Conservation (phyloP, 2,888 invertebrate genomes). For the Chaitophorus viminalis region DNA sequence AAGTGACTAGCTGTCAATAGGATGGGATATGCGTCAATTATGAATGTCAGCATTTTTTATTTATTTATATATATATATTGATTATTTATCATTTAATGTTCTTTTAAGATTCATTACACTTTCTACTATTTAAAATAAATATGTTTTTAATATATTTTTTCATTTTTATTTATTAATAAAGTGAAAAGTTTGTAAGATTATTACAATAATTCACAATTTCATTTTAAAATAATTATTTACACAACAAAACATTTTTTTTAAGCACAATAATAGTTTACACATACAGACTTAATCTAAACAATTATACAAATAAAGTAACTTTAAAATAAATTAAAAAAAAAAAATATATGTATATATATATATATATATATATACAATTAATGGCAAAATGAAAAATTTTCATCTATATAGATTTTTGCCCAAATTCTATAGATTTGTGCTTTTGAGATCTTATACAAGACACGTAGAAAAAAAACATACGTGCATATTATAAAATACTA, state of each 20-base stretch:
- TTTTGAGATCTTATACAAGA: constrained; percentile 61
- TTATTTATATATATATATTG: no score
- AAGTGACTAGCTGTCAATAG: no score
- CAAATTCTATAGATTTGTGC: constrained; percentile 57
- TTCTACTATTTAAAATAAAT: neutral
- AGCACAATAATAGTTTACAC: constrained; percentile 58
- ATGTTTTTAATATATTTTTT: constrained; percentile 16
- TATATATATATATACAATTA: constrained; percentile 46
- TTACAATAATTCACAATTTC: constrained; percentile 58
- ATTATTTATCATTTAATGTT: no score
- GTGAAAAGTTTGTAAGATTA: constrained; percentile 47
- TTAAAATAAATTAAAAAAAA: constrained; percentile 53
- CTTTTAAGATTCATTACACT: no score
- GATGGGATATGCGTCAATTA: no score
- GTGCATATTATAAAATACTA: constrained; percentile 62
- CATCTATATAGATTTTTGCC: constrained; percentile 51
- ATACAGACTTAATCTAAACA: constrained; percentile 57
- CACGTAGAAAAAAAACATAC: constrained; percentile 59
- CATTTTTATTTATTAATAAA: constrained; percentile 27
- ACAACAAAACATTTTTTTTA: constrained; percentile 57
- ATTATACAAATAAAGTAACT: constrained; percentile 58
- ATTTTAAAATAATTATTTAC: constrained; percentile 59
- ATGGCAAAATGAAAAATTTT: constrained; percentile 59
- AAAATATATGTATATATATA: constrained; percentile 24
- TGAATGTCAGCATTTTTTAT: no score